A percentile compares a stretch with the other conserved stretches of the same genome.
These are phyloP conservation scores for Hyperoplus immaculatus DNA, from an alignment of 2,797 vertebrate genomes.

Conservation along the genomic window DNA sequence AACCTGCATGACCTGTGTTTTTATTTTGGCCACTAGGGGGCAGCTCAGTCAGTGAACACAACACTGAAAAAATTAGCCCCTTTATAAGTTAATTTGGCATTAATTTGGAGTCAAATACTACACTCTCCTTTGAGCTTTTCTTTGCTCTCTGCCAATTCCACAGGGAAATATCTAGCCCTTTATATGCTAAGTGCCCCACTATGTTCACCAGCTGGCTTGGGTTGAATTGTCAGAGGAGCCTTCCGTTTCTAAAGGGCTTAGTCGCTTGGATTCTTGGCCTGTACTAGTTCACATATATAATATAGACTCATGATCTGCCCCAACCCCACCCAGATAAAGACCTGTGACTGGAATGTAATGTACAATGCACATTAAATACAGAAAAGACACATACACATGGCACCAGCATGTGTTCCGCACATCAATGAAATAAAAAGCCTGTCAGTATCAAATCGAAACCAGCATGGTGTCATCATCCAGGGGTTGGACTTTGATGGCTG, in stretches of 20 bases:
- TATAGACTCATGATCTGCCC: slow-evolving; percentile 3
- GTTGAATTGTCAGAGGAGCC: too few relatives aligned
- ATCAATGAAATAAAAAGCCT: slow-evolving; percentile 38
- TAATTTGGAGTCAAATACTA: not conserved
- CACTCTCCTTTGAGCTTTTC: not conserved
- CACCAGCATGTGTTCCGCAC: slow-evolving; percentile 15
- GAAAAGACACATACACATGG: not conserved
- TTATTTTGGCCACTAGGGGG: not conserved
- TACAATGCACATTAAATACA: not conserved
- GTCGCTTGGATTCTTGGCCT: not conserved
- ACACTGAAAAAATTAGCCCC: not conserved
- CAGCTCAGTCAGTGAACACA: not conserved
- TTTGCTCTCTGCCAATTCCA: not conserved
- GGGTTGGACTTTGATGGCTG: slow-evolving; percentile 48
- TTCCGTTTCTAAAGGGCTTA: not conserved
- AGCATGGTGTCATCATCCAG: slow-evolving; percentile 21
- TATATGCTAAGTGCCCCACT: too few relatives aligned
- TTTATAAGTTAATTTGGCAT: not conserved
- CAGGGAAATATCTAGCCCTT: not conserved
- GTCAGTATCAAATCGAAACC: slow-evolving; percentile 38
- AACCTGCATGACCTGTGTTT: not conserved
- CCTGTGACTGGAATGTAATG: not conserved
- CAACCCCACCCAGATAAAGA: not conserved
- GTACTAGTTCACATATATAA: not conserved
- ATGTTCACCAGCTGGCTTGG: too few relatives aligned